Evolutionary conservation across 2,797 vertebrate genomes (phyloP).

Genomic region (Cyprinella venusta): DNA sequence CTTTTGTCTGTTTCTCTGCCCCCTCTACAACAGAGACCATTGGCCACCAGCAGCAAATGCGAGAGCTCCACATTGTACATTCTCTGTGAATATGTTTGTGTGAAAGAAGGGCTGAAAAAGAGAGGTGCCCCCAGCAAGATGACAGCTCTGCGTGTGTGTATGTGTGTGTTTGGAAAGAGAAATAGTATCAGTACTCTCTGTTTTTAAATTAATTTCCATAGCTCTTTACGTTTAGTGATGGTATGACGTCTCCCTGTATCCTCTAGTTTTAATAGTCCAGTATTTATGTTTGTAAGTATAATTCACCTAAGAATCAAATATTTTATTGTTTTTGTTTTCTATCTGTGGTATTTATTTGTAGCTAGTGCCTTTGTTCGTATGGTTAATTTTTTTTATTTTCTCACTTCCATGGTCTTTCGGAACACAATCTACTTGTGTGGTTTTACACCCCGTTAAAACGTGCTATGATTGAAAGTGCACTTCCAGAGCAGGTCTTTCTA

Average conservation of each 20-base stretch:
- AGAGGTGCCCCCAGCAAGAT: constrained; percentile 55
- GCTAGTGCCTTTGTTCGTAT: constrained; percentile 71
- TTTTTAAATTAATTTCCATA: constrained; percentile 65
- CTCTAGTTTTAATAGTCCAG: constrained; percentile 78
- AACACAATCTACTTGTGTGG: constrained; percentile 1
- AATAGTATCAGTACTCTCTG: constrained; percentile 32
- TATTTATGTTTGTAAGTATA: constrained; percentile 87
- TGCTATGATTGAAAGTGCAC: constrained; percentile 1
- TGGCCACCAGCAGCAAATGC: constrained; percentile 59
- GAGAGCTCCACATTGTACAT: constrained; percentile 77
- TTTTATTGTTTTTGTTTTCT: constrained; percentile 78
- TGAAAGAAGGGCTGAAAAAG: constrained; percentile 69
- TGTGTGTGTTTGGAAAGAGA: constrained; percentile 52
- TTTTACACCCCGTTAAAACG: constrained; percentile 9
- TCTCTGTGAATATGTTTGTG: constrained; percentile 81
- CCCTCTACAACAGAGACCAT: constrained; percentile 70
- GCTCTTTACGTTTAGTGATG: constrained; percentile 72
- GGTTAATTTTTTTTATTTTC: constrained; percentile 56
- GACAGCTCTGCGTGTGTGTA: constrained; percentile 38
- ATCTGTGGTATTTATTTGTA: constrained; percentile 87
- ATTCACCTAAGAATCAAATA: constrained; percentile 73
- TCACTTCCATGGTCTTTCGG: constrained; percentile 52
- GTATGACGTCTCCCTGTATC: constrained; percentile 69
- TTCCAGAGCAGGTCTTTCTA: neutral
- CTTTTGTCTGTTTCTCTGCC: constrained; percentile 43